Conservation (phyloP, 2,797 vertebrate genomes). For the Sebastes trivittatus region DNA sequence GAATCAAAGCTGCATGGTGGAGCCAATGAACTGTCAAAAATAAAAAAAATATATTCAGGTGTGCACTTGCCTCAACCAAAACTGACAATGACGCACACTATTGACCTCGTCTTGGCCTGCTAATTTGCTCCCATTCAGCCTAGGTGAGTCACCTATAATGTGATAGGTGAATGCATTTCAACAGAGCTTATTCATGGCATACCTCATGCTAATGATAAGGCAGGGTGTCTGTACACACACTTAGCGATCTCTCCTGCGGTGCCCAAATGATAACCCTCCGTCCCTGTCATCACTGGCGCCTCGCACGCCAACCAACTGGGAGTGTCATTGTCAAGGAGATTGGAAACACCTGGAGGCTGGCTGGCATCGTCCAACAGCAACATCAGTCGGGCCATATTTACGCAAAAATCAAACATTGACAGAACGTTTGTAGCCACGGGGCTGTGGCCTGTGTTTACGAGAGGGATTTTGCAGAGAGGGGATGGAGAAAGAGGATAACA, state of each 20-base stretch:
- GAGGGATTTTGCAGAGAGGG: constrained; percentile 47
- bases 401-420: constrained; percentile 55
- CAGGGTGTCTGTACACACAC: constrained; percentile 38
- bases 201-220: constrained; percentile 65
- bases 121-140: constrained; percentile 31
- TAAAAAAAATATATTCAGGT: constrained; percentile 1
- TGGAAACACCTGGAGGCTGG: constrained; percentile 70
- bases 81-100: constrained; percentile 35
- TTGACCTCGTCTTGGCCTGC: constrained; percentile 28
- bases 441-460: constrained; percentile 47
- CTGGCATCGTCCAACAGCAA: constrained; percentile 22
- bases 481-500: constrained; percentile 30
- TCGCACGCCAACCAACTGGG: constrained; percentile 43
- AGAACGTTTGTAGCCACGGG: constrained; percentile 55
- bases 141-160: constrained; percentile 57
- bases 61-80: constrained; percentile 28
- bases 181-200: constrained; percentile 33
- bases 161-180: constrained; percentile 27
- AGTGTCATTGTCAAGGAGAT: constrained; percentile 49
- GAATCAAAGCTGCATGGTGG: constrained; percentile 45
- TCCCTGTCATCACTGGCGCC: constrained; percentile 62
- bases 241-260: constrained; percentile 57
- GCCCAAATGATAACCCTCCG: constrained; percentile 67
- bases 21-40: background rate
- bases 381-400: constrained; percentile 52